phyloP scores from a whole-genome alignment of 2,888 invertebrate species.

The Linnaemya tessellans region DNA sequence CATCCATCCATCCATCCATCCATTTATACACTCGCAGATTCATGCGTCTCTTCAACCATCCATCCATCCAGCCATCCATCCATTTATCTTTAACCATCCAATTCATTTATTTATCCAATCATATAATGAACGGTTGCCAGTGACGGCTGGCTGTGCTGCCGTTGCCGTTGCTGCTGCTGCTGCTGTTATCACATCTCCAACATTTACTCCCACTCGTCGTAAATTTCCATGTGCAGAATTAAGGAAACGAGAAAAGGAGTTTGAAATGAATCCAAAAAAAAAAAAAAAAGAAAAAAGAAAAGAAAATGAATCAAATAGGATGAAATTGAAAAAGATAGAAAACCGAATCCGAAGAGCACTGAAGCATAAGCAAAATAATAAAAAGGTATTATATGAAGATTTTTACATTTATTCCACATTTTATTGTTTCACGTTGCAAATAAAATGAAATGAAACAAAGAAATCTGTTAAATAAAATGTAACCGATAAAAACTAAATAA shows the following conservation, averaged over 20 bases:
- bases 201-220: conserved; percentile 44
- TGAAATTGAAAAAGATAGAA: too few relatives aligned
- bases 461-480: conserved; percentile 60
- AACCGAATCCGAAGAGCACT: conserved; percentile 36
- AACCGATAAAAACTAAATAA: conserved; percentile 38
- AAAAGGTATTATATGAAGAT: conserved; percentile 66
- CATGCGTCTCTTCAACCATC: conserved; percentile 44
- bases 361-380: conserved; percentile 61
- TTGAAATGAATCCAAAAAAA: conserved; percentile 17
- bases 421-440: conserved; percentile 54
- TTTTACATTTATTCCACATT: conserved; percentile 48
- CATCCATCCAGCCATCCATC: conserved; percentile 45
- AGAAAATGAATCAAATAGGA: neutral
- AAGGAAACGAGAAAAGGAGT: conserved; percentile 21
- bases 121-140: conserved; percentile 44
- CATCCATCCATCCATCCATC: conserved; percentile 50
- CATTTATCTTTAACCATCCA: conserved; percentile 47
- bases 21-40: conserved; percentile 38
- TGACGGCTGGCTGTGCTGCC: conserved; percentile 1
- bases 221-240: conserved; percentile 46
- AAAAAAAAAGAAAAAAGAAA: conserved; percentile 32
- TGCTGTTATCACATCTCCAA: conserved; percentile 18
- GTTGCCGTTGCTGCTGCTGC: too few relatives aligned
- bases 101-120: conserved; percentile 59
- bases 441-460: conserved; percentile 46